These are phyloP conservation scores for Pelobates cultripes DNA, from an alignment of 2,797 vertebrate genomes.

Conservation along the genomic window DNA sequence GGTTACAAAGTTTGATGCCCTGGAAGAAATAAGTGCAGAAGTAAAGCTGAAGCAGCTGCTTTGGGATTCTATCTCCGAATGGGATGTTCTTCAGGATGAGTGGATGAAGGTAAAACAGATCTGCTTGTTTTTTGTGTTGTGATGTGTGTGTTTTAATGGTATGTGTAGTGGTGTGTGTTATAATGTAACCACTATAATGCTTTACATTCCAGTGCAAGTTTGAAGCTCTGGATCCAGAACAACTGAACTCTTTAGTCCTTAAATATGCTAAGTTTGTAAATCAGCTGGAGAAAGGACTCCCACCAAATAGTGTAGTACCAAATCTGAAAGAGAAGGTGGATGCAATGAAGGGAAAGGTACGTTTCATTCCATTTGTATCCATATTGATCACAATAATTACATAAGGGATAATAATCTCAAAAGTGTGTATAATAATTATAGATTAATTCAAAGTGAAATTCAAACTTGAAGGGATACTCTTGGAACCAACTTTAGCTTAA, in stretches of 20 bases:
- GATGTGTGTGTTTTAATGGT: neutral
- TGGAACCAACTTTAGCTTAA: too few species aligned
- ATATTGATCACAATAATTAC: too few species aligned
- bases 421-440: too few species aligned
- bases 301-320: slow-evolving; percentile 76
- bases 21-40: slow-evolving; percentile 78
- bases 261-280: slow-evolving; percentile 78
- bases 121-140: too few species aligned
- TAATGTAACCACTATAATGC: neutral
- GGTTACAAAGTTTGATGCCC: slow-evolving; percentile 77
- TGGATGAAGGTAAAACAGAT: slow-evolving; percentile 75
- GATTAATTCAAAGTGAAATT: too few species aligned
- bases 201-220: slow-evolving; percentile 53
- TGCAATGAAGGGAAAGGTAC: slow-evolving; percentile 79
- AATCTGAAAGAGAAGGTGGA: slow-evolving; percentile 79
- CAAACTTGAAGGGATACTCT: too few species aligned
- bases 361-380: neutral
- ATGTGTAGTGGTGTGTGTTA: neutral
- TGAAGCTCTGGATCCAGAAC: slow-evolving; percentile 76
- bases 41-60: slow-evolving; percentile 80
- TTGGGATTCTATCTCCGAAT: slow-evolving; percentile 81
- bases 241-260: slow-evolving; percentile 73
- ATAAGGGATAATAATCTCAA: neutral
- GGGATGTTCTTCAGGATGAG: slow-evolving; percentile 73
- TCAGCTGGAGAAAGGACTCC: slow-evolving; percentile 85